Conservation (phyloP, 2,113 vertebrate species). For the Lamprologus callipterus region DNA sequence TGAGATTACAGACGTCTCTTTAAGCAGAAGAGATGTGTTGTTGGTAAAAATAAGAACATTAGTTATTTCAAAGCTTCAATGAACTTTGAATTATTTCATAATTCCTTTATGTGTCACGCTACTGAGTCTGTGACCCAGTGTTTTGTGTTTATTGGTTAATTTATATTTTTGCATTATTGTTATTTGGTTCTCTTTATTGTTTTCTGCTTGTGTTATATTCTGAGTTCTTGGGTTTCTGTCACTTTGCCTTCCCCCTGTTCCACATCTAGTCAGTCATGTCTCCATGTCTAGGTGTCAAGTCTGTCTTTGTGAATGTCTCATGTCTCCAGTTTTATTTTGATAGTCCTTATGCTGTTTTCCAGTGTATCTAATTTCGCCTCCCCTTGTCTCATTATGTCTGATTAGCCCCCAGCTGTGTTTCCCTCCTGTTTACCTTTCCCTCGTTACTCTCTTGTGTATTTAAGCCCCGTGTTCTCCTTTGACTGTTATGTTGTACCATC, state of each 20-base stretch:
- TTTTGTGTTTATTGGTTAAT: not conserved
- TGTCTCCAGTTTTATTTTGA: not conserved
- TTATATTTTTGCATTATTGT: not conserved
- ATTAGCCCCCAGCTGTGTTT: not conserved
- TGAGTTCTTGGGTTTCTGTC: not conserved
- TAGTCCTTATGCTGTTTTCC: rapidly evolving
- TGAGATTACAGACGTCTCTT: not conserved
- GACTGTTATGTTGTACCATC: not conserved
- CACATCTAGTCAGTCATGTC: not conserved
- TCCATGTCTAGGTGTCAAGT: not conserved
- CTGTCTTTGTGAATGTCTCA: not conserved
- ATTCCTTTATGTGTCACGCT: not conserved
- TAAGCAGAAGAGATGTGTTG: not conserved
- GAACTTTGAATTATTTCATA: not conserved
- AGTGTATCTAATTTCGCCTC: rapidly evolving
- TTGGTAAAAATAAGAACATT: not conserved
- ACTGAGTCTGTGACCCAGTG: not conserved
- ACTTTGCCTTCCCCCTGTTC: not conserved
- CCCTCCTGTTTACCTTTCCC: rapidly evolving
- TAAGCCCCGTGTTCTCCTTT: not conserved
- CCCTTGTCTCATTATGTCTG: not conserved
- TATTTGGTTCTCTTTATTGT: not conserved
- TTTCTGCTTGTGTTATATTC: not conserved
- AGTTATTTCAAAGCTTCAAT: not conserved
- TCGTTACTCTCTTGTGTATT: not conserved